Evolutionary conservation across 2,797 vertebrate species (phyloP), one percentile per base, ranked within the genome.

Genomic region (Sebastes melanostomus): DNA sequence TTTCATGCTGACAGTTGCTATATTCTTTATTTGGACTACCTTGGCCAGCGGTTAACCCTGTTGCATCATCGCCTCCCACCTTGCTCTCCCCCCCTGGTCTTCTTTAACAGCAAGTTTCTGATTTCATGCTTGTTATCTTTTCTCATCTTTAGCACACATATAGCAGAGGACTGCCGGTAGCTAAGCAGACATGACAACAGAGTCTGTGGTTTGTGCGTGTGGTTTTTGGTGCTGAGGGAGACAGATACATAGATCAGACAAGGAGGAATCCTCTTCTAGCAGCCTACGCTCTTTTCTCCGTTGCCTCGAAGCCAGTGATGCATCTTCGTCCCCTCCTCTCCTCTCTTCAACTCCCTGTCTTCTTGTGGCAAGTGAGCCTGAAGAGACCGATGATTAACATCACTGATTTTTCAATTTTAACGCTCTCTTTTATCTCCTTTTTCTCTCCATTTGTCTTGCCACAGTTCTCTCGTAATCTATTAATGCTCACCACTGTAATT

Each of bases 241-340:
- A 89, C 70, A 8, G 84, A 81, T 72, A 80, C 77, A 84, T 78
- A 66, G 81, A 90, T 81, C 75, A 77, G 77, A 92, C 80, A 73
- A 75, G 71, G 72, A 89, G 85, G 88, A 93, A 93, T 91, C 89
- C 87, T 94, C 92, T 94, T 93, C 88, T 46, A 84, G 89, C 87
- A 86, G 88, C 87, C 91, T 81, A 89, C 76, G n/a, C 85, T 77
- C 72, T 75, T 71, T 73, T 63, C 77, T 81, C 58, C 27, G 14
- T 59, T 85, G 77, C 86, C 81, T 83, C 63, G 67, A 82, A 91
- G 89, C 86, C 82, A 78, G 82, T 81, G 84, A 92, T 90, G 84
- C 74, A 81, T 92, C 86, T 88, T 80, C n/a, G 4, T 81, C 75
- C 62, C 14, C 46, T 72, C 69, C 60, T 75, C 78, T 60, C 25